Evolutionary conservation across 2,797 vertebrate genomes (phyloP), one percentile per base, ranked within the genome.

Genomic region (Lycodopsis pacificus): DNA sequence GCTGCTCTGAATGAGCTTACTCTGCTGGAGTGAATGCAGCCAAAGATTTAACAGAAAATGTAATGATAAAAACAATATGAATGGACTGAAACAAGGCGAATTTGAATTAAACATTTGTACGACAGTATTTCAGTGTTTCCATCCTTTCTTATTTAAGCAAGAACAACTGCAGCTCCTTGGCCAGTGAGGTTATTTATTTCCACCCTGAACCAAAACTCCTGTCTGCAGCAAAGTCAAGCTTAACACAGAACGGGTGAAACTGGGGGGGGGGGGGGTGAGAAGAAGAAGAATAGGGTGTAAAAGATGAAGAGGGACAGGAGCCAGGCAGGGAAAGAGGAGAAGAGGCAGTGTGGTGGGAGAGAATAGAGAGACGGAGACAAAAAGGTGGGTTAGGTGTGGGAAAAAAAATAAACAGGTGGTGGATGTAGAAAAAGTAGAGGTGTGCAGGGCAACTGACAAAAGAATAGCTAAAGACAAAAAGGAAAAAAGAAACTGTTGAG

Each of bases 311-410:
- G 79, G 84, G 79, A 84, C 40, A 10, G 71, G 27, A 27, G 85
- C 84, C 87, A 89, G 82, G 51, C n/a, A 20, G 63, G 65, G 89
- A 89, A 90, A 91, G 83, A 81, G 67, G 86, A 92, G 86, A 88
- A 76, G 87, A 76, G 77, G 59, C 71, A 64, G 53, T 63, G 59
- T 42, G 81, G 66, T 54, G 44, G 64, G 81, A 85, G 80, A 87
- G 77, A 87, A 81, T 57, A 59, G 59, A 67, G 66, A 63, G 51
- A 40, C n/a, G 12, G 53, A 68, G 77, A 89, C 63, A 82, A 72
- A 83, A 80, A 82, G 77, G 75, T 61, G 65, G 78, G 63, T 61
- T 54, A 84, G 80, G 71, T 90, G 84, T 88, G 84, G 73, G 82
- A 80, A 82, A 67, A 71, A 83, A 53, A 68, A 73, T 57, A 83